A percentile compares a stretch with the other conserved stretches of the same genome.
phyloP scores from a whole-genome alignment of 2,797 vertebrate genomes.

The Anas capensis region DNA sequence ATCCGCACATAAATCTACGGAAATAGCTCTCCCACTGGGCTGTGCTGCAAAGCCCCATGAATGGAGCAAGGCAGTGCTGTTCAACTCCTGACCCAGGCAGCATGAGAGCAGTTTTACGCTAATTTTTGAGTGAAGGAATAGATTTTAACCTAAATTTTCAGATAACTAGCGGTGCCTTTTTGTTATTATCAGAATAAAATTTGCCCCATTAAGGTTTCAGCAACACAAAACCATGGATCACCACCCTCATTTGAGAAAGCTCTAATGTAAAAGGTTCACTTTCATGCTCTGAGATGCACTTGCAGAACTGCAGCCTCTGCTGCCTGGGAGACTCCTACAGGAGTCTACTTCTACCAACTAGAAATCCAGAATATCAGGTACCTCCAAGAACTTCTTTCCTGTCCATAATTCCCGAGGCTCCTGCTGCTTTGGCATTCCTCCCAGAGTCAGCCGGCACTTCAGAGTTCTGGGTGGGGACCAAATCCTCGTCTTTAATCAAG shows the following conservation, averaged over 20 bases:
- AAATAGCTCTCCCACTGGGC: not conserved
- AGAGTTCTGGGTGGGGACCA: not conserved
- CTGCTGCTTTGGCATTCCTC: constrained; percentile 66
- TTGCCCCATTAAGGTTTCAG: not conserved
- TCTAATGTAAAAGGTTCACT: not conserved
- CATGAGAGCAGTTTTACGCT: not conserved
- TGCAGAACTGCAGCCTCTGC: not conserved
- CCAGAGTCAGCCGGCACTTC: constrained; percentile 31
- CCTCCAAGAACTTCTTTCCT: constrained; percentile 85
- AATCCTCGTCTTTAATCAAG: constrained; percentile 67
- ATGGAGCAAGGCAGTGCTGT: not conserved
- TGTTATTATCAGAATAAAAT: not conserved
- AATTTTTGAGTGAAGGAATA: not conserved
- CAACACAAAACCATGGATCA: not conserved
- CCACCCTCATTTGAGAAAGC: not conserved
- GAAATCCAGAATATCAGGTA: constrained; percentile 62
- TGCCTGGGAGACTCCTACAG: not conserved
- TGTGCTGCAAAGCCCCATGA: not conserved
- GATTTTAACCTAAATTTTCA: not conserved
- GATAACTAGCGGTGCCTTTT: not conserved
- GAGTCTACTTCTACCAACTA: not conserved
- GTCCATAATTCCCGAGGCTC: constrained; percentile 81
- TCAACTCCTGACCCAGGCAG: not conserved
- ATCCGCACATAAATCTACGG: not conserved
- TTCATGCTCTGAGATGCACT: not conserved